Evolutionary conservation across 2,888 invertebrate species (phyloP), one percentile per base, ranked within the genome.

Genomic region (Bombyx huttoni): DNA sequence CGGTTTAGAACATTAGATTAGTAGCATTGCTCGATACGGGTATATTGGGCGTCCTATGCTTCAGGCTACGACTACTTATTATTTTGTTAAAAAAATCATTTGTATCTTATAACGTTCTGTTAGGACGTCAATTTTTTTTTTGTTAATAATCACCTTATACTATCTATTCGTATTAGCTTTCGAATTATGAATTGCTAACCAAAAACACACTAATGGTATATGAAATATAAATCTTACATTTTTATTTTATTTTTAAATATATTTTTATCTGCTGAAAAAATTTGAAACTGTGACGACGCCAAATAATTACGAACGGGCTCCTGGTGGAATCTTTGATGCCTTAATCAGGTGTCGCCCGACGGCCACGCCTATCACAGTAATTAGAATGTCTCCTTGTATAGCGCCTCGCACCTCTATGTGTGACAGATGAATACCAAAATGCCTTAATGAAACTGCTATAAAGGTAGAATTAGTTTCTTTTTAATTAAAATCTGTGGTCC

Each of bases 321-420:
- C 61, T 63, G 60, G 63, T 64, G 57, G 65, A 66, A 75, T 78
- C 78, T 81, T 80, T 81, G 81, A 79, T 68, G 77, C 73, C 64
- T 79, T 83, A 83, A 83, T 83, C 80, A 83, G 79, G 77, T 79
- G 79, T 73, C 70, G 71, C 68, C 60, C 58, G 54, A 60, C 57
- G 58, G 65, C 69, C 72, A 76, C 81, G 78, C 82, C 81, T 62
- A 55, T 63, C 58, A 57, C 55, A 67, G 75, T 83, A 85, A 86
- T 85, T 84, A 81, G 73, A 80, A 78, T 68, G 73, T 72, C 73
- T 70, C 64, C 74, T 69, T 70, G 65, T 73, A 67, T 64, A 62
- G 59, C 58, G 53, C 50, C 52, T 58, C 50, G 57, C 64, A 67
- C 67, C 65, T 68, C 61, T 63, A 58, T 58, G 61, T 58, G 58